phyloP scores from a whole-genome alignment of 2,797 vertebrate species.

The Ceryle rudis region DNA sequence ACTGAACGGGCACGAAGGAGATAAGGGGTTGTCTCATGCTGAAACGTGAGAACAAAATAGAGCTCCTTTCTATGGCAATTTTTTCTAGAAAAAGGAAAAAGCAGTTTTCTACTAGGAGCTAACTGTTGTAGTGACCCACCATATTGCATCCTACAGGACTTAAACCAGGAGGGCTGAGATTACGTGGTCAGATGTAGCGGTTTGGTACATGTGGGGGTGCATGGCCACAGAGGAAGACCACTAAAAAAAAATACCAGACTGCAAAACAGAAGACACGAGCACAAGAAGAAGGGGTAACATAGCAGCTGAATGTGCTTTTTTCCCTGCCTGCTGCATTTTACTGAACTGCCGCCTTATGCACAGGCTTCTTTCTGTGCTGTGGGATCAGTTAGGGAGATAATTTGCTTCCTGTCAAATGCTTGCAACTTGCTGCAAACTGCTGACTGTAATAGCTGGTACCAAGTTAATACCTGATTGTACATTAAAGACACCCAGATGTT shows the following conservation, averaged over 20 bases:
- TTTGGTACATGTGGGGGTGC: rapidly evolving
- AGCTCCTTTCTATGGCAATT: not conserved
- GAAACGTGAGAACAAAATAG: not conserved
- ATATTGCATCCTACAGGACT: not conserved
- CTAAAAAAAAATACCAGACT: not conserved
- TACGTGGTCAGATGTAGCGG: not conserved
- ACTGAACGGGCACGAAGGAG: not conserved
- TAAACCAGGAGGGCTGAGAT: not conserved
- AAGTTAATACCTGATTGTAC: not conserved
- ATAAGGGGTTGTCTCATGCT: rapidly evolving
- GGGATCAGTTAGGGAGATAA: not conserved
- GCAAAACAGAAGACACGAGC: not conserved
- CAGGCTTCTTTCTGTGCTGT: not conserved
- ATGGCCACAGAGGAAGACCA: not conserved
- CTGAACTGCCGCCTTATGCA: not conserved
- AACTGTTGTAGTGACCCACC: not conserved
- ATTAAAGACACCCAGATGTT: constrained; percentile 15
- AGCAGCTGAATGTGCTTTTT: not conserved
- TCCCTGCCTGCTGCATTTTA: not conserved
- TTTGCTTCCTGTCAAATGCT: not conserved
- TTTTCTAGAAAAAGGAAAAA: not conserved
- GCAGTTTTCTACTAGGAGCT: not conserved
- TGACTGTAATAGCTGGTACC: not conserved
- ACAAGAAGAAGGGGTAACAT: not conserved
- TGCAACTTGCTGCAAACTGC: not conserved